Percentiles rank a stretch among this genome's conserved stretches.
These are phyloP conservation scores for Leptocoma aspasia DNA, from an alignment of 2,113 vertebrate species.

Conservation along the genomic window DNA sequence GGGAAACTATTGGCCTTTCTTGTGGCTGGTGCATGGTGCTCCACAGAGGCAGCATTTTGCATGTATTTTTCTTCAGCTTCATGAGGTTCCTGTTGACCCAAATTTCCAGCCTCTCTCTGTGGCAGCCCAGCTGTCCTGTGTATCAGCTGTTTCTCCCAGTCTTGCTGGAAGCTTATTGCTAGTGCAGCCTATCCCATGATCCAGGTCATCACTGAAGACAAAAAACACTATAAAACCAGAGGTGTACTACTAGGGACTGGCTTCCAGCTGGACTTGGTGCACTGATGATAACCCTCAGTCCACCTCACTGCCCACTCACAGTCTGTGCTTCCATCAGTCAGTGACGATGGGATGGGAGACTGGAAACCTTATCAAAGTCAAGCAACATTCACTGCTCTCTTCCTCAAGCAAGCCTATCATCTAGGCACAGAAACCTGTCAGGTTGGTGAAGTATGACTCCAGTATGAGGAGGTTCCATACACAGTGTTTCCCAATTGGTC, in stretches of 20 bases:
- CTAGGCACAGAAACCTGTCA: neutral
- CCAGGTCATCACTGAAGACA: neutral
- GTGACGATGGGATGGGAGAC: neutral
- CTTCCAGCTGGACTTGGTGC: neutral
- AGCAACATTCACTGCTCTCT: neutral
- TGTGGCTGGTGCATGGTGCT: neutral
- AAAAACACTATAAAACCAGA: neutral
- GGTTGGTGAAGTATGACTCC: neutral
- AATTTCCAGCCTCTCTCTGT: neutral
- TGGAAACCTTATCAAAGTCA: neutral
- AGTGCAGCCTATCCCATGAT: neutral
- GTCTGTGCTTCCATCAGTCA: neutral
- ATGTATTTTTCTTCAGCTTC: neutral
- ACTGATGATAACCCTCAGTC: neutral
- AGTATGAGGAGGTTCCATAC: neutral
- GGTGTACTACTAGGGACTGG: too few relatives aligned
- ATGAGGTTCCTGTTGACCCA: neutral
- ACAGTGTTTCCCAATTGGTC: neutral
- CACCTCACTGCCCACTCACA: neutral
- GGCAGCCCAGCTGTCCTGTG: neutral
- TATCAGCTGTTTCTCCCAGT: neutral
- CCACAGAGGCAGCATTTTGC: fast-evolving
- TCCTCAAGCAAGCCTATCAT: neutral
- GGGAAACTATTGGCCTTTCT: neutral
- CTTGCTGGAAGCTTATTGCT: neutral